phyloP scores from a whole-genome alignment of 2,113 vertebrate species.

The Ivindomyrus marchei region DNA sequence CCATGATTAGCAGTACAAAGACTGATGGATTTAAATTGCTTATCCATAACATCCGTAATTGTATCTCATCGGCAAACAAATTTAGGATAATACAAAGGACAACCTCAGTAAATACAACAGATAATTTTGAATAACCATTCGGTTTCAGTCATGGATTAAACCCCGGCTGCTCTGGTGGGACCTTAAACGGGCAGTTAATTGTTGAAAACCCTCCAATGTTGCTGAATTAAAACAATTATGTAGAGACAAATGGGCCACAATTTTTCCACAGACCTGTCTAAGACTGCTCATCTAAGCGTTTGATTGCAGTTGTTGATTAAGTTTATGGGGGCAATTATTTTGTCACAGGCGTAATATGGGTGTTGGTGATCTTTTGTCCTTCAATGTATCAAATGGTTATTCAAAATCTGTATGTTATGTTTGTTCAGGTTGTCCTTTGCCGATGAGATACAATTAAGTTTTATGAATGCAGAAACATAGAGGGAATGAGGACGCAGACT shows the following conservation, averaged over 20 bases:
- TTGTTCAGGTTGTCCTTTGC: no score
- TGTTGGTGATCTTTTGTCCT: neutral
- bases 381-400: no score
- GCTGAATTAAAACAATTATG: neutral
- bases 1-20: no score
- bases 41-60: neutral
- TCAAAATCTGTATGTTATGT: no score
- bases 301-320: neutral
- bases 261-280: neutral
- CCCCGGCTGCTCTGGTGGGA: neutral
- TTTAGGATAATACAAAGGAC: neutral
- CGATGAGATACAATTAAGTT: no score
- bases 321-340: neutral
- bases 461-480: no score
- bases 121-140: neutral
- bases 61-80: neutral
- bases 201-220: neutral
- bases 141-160: neutral
- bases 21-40: no score
- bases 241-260: neutral
- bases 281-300: neutral
- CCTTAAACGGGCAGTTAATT: neutral
- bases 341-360: neutral
- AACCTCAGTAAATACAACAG: neutral
- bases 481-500: no score